Conservation (phyloP, 1,140 invertebrate genomes). For the Lepeophtheirus salmonis region DNA sequence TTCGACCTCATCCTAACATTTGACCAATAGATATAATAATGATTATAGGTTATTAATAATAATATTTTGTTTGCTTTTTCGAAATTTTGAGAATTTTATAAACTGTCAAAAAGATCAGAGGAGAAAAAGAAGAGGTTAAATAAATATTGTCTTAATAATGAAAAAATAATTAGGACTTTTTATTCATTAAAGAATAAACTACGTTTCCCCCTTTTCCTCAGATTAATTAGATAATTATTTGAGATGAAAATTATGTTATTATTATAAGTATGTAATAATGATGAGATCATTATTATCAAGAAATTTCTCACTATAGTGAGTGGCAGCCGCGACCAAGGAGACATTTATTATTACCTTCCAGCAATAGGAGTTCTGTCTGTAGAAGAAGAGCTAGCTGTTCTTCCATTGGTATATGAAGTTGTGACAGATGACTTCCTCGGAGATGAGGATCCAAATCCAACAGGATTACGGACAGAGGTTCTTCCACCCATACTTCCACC, state of each 20-base stretch:
- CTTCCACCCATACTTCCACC: background rate
- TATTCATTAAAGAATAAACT: background rate
- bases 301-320: too few species aligned
- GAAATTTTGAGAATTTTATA: too few species aligned
- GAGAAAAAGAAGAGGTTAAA: too few species aligned
- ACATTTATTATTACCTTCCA: constrained; percentile 10
- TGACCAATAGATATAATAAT: background rate
- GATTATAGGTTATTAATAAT: background rate
- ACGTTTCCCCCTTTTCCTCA: background rate
- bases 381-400: constrained; percentile 13
- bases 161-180: background rate
- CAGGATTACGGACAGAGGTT: background rate
- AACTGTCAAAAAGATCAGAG: too few species aligned
- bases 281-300: too few species aligned
- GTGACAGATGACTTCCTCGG: constrained; percentile 12
- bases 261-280: too few species aligned
- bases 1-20: constrained; percentile 17
- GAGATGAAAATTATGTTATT: background rate
- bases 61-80: too few species aligned
- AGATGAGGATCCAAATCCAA: constrained; percentile 14
- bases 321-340: background rate
- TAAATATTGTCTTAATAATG: too few species aligned
- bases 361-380: constrained; percentile 15
- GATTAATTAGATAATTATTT: background rate
- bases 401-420: constrained; percentile 6